These are phyloP conservation scores for Drosophila parvula DNA, from an alignment of 1,140 invertebrate species.

Conservation along the genomic window DNA sequence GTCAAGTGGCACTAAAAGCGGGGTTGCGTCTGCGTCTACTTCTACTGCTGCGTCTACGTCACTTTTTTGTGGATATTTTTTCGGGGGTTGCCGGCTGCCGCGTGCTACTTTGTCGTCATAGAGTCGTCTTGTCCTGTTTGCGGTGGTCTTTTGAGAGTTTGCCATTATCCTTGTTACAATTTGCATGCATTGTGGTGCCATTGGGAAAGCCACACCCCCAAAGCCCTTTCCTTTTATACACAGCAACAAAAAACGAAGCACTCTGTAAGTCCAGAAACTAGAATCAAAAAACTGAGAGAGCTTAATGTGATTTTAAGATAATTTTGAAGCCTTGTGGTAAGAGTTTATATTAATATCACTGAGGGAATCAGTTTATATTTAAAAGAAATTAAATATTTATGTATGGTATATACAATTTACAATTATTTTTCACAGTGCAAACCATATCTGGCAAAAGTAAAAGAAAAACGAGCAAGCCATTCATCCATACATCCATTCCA, in stretches of 20 bases:
- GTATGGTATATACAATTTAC: too few relatives aligned
- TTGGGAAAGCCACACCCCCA: neutral
- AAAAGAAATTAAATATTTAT: too few relatives aligned
- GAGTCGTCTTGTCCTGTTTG: constrained; percentile 55
- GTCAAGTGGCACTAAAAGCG: constrained; percentile 77
- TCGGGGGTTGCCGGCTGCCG: constrained; percentile 38
- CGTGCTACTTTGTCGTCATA: constrained; percentile 39
- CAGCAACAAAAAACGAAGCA: too few relatives aligned
- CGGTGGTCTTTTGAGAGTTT: constrained; percentile 76
- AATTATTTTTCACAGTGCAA: constrained; percentile 6
- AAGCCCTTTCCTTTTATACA: too few relatives aligned
- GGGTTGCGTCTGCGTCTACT: constrained; percentile 57
- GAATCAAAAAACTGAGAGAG: too few relatives aligned
- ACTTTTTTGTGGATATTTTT: constrained; percentile 8
- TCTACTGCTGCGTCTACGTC: constrained; percentile 28
- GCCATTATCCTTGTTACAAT: constrained; percentile 79
- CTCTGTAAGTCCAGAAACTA: too few relatives aligned
- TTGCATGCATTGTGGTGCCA: constrained; percentile 77
- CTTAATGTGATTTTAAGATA: too few relatives aligned
- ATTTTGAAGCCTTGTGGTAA: too few relatives aligned
- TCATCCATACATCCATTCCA: constrained; percentile 67
- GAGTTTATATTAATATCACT: too few relatives aligned
- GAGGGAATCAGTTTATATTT: too few relatives aligned
- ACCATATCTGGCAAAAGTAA: neutral
- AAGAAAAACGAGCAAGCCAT: constrained; percentile 39